A percentile compares a stretch with the other conserved stretches of the same genome.
These are phyloP conservation scores for Okamejei kenojei DNA, from an alignment of 2,797 vertebrate species.

Conservation along the genomic window DNA sequence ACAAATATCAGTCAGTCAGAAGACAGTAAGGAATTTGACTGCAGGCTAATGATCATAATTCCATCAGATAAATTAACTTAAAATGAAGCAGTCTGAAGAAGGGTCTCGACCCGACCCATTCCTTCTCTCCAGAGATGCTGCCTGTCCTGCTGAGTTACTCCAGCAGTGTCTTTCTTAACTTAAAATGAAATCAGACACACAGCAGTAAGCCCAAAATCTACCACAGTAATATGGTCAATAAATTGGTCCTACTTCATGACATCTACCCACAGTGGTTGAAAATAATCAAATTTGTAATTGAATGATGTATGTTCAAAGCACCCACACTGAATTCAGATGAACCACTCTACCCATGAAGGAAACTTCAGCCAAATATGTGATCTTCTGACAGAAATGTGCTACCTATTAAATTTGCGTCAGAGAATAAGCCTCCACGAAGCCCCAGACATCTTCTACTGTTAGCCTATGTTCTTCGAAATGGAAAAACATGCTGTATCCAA, in stretches of 20 bases:
- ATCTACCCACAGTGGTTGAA: constrained; percentile 61
- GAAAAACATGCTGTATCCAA: not conserved
- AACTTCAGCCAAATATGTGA: constrained; percentile 47
- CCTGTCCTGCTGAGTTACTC: too few species aligned
- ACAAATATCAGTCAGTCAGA: not conserved
- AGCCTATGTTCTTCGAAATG: not conserved
- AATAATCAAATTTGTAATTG: constrained; percentile 55
- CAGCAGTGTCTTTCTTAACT: not conserved
- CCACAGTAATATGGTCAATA: constrained; percentile 71
- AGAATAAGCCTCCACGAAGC: not conserved
- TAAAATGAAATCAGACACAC: constrained; percentile 39
- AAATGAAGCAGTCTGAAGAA: not conserved
- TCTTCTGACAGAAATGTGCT: constrained; percentile 41
- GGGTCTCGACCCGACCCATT: too few species aligned
- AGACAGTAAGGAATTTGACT: not conserved
- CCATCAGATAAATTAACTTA: not conserved
- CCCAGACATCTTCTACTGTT: not conserved
- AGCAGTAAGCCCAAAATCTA: constrained; percentile 65
- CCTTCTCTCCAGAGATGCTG: too few species aligned
- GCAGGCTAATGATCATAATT: not conserved
- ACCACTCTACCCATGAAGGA: constrained; percentile 47
- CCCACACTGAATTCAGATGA: constrained; percentile 58
- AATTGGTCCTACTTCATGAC: constrained; percentile 63
- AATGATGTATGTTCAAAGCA: constrained; percentile 62
- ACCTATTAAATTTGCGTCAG: constrained; percentile 49